These are phyloP conservation scores for Morpho achilles DNA, from an alignment of 2,888 invertebrate genomes.

Conservation along the genomic window DNA sequence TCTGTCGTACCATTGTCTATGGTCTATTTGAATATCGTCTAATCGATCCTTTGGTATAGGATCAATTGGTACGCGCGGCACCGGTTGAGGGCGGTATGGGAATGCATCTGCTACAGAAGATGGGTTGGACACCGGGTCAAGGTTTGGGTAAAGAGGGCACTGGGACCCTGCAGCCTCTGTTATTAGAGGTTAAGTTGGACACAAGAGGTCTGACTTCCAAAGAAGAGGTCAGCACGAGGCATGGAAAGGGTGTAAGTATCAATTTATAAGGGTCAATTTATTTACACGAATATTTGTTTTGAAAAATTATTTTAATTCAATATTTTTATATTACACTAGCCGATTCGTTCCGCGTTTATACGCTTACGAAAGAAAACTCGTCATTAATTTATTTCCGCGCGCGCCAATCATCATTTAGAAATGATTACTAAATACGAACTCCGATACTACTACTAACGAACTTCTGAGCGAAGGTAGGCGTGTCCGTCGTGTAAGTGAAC, in stretches of 20 bases:
- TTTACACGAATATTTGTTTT: not conserved
- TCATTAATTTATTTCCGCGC: too few relatives aligned
- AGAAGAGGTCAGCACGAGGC: conserved; percentile 80
- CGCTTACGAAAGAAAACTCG: too few relatives aligned
- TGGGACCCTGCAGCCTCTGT: conserved; percentile 92
- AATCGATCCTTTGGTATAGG: conserved; percentile 74
- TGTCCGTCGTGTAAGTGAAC: too few relatives aligned
- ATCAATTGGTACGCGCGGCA: conserved; percentile 93
- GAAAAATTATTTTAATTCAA: too few relatives aligned
- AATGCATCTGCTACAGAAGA: conserved; percentile 97
- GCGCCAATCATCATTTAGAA: too few relatives aligned
- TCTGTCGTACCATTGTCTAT: conserved; percentile 4
- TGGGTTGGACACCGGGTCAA: conserved; percentile 99
- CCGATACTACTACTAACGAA: too few relatives aligned
- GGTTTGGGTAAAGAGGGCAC: conserved; percentile 97
- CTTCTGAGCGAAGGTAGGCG: too few relatives aligned
- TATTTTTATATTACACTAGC: too few relatives aligned
- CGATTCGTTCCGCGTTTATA: too few relatives aligned
- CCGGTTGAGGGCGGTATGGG: conserved; percentile 97
- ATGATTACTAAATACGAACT: too few relatives aligned
- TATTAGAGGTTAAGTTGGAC: conserved; percentile 97
- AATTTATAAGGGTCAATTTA: too few relatives aligned
- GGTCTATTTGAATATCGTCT: conserved; percentile 1
- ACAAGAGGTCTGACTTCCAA: conserved; percentile 91
- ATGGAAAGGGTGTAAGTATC: conserved; percentile 53